phyloP scores from a whole-genome alignment of 2,888 invertebrate species.

The Drosophila nigritarsus region DNA sequence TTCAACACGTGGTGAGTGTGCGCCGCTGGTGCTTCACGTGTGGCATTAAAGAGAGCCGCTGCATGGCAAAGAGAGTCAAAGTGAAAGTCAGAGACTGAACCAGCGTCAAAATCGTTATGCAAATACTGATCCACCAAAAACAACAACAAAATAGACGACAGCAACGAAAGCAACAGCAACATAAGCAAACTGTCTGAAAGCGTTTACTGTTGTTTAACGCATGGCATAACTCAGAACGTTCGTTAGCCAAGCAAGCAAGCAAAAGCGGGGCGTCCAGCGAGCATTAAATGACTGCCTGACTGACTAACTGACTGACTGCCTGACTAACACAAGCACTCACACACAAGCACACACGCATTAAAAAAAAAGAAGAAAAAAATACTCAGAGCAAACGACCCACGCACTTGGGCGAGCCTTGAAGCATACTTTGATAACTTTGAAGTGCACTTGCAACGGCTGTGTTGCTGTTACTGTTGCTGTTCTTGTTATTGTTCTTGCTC shows the following conservation, averaged over 20 bases:
- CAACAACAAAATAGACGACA: slow-evolving; percentile 22
- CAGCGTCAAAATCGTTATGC: slow-evolving; percentile 25
- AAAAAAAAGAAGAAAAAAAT: background rate
- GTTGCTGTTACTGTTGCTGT: slow-evolving; percentile 14
- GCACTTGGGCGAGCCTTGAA: slow-evolving; percentile 66
- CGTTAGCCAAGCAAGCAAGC: slow-evolving; percentile 35
- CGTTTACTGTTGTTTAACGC: slow-evolving; percentile 51
- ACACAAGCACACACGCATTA: background rate
- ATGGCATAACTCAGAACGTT: slow-evolving; percentile 49
- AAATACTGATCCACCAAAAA: slow-evolving; percentile 38
- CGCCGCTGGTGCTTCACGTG: slow-evolving; percentile 4
- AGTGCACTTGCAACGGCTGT: slow-evolving; percentile 65
- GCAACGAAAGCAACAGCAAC: slow-evolving; percentile 12
- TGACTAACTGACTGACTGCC: slow-evolving; percentile 19
- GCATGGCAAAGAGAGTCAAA: slow-evolving; percentile 5
- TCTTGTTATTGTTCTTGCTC: slow-evolving; percentile 6
- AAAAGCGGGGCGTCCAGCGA: slow-evolving; percentile 47
- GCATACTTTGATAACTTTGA: slow-evolving; percentile 75
- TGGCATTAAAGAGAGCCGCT: slow-evolving; percentile 22
- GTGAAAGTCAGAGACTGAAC: background rate
- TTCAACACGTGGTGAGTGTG: slow-evolving; percentile 38
- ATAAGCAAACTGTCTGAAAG: slow-evolving; percentile 50
- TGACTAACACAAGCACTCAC: slow-evolving; percentile 3
- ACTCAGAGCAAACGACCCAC: slow-evolving; percentile 25
- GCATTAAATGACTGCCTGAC: slow-evolving; percentile 32